phyloP scores from a whole-genome alignment of 2,888 invertebrate species.

The Melangyna quadrimaculata region DNA sequence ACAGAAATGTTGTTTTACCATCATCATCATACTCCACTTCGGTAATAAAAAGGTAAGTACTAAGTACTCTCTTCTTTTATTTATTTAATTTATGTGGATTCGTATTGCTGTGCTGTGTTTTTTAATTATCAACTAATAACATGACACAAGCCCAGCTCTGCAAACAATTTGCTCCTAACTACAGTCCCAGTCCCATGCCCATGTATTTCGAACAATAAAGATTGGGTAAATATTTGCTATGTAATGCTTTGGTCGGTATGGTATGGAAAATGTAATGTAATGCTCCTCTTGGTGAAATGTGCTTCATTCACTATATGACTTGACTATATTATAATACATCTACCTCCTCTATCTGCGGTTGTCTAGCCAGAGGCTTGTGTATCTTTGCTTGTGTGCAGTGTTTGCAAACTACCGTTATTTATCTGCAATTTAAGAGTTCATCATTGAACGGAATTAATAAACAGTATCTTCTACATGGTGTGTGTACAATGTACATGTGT shows the following conservation, averaged over 20 bases:
- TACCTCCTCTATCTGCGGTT: not conserved
- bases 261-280: too few species aligned
- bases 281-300: not conserved
- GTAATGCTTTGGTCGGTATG: constrained; percentile 39
- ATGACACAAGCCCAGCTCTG: constrained; percentile 42
- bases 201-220: constrained; percentile 32
- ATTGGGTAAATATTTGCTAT: constrained; percentile 53
- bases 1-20: not conserved
- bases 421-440: constrained; percentile 34
- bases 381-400: constrained; percentile 13
- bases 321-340: not conserved
- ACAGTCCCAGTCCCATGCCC: not conserved
- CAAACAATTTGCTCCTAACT: constrained; percentile 50
- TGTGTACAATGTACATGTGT: not conserved
- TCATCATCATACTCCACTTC: too few species aligned
- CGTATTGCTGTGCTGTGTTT: constrained; percentile 45
- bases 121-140: constrained; percentile 60
- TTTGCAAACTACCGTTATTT: constrained; percentile 12
- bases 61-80: constrained; percentile 23
- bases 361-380: constrained; percentile 16
- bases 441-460: constrained; percentile 17
- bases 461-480: too few species aligned
- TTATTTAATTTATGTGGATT: constrained; percentile 56
- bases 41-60: too few species aligned
- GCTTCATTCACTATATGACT: not conserved